Evolutionary conservation across 2,113 vertebrate genomes (phyloP).

Genomic region (Pluvialis apricaria): DNA sequence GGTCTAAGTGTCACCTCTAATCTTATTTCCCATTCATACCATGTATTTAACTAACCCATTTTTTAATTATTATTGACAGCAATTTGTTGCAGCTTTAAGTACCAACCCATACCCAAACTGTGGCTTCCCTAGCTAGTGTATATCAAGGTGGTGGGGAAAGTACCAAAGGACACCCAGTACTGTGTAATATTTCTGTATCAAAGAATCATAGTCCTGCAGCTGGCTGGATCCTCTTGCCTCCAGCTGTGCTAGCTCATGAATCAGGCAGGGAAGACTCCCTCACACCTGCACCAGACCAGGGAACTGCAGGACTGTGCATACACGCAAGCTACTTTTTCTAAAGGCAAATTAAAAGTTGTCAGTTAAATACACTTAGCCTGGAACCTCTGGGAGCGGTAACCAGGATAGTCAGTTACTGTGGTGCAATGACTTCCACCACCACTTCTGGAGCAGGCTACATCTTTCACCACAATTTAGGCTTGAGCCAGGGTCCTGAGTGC

Average conservation of each 20-base stretch:
- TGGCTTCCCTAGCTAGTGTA: not conserved
- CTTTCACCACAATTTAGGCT: not conserved
- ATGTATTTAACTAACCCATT: not conserved
- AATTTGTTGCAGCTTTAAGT: not conserved
- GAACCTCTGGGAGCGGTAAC: not conserved
- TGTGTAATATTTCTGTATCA: not conserved
- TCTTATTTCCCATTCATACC: not conserved
- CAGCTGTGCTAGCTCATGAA: not conserved
- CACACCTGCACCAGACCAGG: not conserved
- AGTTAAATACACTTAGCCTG: not conserved
- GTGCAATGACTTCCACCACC: not conserved
- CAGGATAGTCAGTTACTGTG: not conserved
- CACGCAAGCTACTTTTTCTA: not conserved
- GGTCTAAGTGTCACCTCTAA: constrained; percentile 21
- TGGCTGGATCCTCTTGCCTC: not conserved
- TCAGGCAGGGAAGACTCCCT: not conserved
- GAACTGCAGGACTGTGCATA: not conserved
- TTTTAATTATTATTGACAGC: not conserved
- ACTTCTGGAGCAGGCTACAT: not conserved
- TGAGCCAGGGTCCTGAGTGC: not conserved
- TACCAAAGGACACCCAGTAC: not conserved
- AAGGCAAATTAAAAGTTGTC: not conserved
- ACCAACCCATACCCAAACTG: not conserved
- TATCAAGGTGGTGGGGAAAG: not conserved
- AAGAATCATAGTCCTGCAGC: too few species aligned